These are phyloP conservation scores for Vireo altiloquus DNA, from an alignment of 2,113 vertebrate genomes.

Conservation along the genomic window DNA sequence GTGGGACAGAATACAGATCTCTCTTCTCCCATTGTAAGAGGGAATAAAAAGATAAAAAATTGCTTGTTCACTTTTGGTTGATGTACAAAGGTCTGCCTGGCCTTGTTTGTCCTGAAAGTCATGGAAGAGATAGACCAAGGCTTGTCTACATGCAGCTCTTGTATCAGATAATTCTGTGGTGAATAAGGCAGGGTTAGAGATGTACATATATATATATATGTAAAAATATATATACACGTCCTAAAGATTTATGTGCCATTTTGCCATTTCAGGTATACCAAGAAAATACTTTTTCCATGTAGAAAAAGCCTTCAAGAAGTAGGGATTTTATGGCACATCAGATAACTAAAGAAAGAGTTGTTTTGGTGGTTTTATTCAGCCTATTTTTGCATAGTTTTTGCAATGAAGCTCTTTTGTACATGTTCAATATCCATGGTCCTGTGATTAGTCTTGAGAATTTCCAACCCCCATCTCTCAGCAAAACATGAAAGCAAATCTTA, in stretches of 20 bases:
- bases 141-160: background rate
- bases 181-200: background rate
- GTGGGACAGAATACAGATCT: background rate
- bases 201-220: too few relatives aligned
- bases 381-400: background rate
- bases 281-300: background rate
- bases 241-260: background rate
- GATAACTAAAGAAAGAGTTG: background rate
- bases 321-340: background rate
- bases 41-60: background rate
- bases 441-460: background rate
- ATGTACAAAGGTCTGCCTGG: background rate
- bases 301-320: background rate
- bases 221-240: background rate
- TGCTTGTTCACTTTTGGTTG: background rate
- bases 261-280: background rate
- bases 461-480: background rate
- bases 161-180: background rate
- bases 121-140: background rate
- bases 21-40: background rate
- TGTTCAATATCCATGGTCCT: background rate
- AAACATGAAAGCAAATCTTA: background rate
- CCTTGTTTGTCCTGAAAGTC: background rate
- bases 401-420: background rate
- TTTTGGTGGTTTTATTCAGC: background rate